phyloP scores from a whole-genome alignment of 1,140 invertebrate species.

The Micrasema minimum region DNA sequence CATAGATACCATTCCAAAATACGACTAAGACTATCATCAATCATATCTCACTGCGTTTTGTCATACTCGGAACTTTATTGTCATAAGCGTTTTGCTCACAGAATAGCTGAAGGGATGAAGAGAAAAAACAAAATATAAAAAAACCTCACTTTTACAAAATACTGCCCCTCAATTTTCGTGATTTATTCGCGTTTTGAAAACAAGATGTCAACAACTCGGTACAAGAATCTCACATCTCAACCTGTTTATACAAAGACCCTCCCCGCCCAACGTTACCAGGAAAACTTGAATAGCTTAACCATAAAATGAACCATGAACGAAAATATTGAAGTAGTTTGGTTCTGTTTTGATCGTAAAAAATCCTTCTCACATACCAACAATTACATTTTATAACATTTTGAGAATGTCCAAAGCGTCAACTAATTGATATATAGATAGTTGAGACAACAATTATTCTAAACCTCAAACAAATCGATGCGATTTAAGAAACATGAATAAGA shows the following conservation, averaged over 20 bases:
- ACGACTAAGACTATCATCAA: slow-evolving; percentile 33
- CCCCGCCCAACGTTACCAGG: neutral
- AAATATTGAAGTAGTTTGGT: neutral
- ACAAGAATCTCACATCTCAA: slow-evolving; percentile 2
- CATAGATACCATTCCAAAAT: too few species aligned
- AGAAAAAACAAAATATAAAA: slow-evolving; percentile 1
- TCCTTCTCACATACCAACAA: too few species aligned
- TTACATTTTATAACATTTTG: too few species aligned
- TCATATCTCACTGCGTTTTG: slow-evolving; percentile 33
- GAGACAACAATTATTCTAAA: too few species aligned
- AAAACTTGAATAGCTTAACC: slow-evolving; percentile 2
- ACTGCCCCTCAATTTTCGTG: slow-evolving; percentile 22
- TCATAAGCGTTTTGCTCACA: slow-evolving; percentile 1
- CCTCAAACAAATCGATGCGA: too few species aligned
- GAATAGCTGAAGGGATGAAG: neutral
- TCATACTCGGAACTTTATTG: slow-evolving; percentile 33
- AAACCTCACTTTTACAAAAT: neutral
- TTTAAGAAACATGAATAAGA: too few species aligned
- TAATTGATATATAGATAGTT: too few species aligned
- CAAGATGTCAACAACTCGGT: slow-evolving; percentile 17
- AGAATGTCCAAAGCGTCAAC: too few species aligned
- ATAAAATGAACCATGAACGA: slow-evolving; percentile 5
- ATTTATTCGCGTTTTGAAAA: slow-evolving; percentile 29
- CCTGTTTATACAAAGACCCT: slow-evolving; percentile 17
- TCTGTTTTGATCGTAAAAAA: too few species aligned